Base-by-base conservation (phyloP, 2,113 vertebrate genomes). In the Puffinus mauretanicus region DNA sequence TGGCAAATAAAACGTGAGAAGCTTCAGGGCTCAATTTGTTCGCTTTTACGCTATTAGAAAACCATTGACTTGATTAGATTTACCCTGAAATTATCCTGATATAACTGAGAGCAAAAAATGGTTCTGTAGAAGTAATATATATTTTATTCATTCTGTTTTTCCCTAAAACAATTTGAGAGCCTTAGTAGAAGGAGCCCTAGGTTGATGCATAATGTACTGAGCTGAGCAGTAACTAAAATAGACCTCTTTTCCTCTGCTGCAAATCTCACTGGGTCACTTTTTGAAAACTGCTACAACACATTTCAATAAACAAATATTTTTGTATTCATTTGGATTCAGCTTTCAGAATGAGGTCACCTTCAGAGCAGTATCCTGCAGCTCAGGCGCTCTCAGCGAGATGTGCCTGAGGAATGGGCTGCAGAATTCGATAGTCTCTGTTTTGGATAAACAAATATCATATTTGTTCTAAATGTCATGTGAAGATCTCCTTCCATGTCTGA, bases 251-350 rank as follows among this genome's bases (percentile, higher is more conserved):
- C 46, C 20, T 65, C 52, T 5, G 9, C 72, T 86, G 22, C 75
- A 96, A 79, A 60, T 90, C 72, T 94, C 79, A 30, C 72, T 90
- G 65, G 69, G 42, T 90, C 58, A 77, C 42, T 71, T 86, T 51
- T 83, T 83, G 62, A 92, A 96, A 96, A 90, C 64, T 86, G 40
- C 34, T 92, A 21, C 47, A 90, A 82, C 49, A 47, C 69, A 62
- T 94, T 96, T 93, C 81, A 93, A 90, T 90, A 95, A 97, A 88
- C 61, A 96, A 93, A 93, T 86, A 71, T 90, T 95, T 93, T 73
- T 88, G 21, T 91, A 80, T 93, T 94, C 75, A 88, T 81, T 93
- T 95, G 51, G 51, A 86, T 91, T 83, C 78, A 86, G 32, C 29
- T 83, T 97, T 96, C 89, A 86, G 85, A 88, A 58, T 83, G 82